Base-by-base conservation (phyloP, 1,140 invertebrate species). In the Hypothenemus hampei region DNA sequence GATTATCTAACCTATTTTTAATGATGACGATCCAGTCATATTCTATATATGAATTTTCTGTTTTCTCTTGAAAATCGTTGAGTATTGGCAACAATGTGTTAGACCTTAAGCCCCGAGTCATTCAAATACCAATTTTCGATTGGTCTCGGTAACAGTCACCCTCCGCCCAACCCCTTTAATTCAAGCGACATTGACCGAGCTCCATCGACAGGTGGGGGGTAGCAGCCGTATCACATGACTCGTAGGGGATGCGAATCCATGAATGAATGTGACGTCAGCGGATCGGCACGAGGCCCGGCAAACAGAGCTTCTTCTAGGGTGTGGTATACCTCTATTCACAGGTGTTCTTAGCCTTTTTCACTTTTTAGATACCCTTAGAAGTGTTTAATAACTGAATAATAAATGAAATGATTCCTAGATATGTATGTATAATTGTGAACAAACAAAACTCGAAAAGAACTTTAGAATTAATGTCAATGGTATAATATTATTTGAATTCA, bases 211-310 rank as follows among this genome's bases (percentile, higher is more conserved):
- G 33, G 23, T 26, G 43, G 44, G 31, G 29, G 22, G 19, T 1
- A 20, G 8, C 3, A 18, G n/a, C n/a, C n/a, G 20, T n/a, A 39
- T 47, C 52, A 55, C 52, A 44, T 53, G 50, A 53, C 50, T 31
- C n/a, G 8, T n/a, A 45, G 35, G 44, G 52, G 44, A 31, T 48
- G 43, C n/a, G 35, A 45, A 55, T 47, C 52, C 23, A 55, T 55
- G 52, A 55, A 55, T 55, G 52, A 55, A 55, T 36, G 52, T 55
- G 52, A 55, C 52, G 52, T 55, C 52, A 47, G 21, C 3, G 24
- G 11, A 35, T 13, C 33, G 36, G 36, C 39, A 52, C 49, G 49
- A 43, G 50, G 40, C 40, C 26, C 40, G 21, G 23, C 39, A 43
- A 53, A 53, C 50, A 45, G 40, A 4, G 23, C 26, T 45, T 44